Base-by-base conservation (phyloP, 2,888 invertebrate genomes). In the Oithona nana region DNA sequence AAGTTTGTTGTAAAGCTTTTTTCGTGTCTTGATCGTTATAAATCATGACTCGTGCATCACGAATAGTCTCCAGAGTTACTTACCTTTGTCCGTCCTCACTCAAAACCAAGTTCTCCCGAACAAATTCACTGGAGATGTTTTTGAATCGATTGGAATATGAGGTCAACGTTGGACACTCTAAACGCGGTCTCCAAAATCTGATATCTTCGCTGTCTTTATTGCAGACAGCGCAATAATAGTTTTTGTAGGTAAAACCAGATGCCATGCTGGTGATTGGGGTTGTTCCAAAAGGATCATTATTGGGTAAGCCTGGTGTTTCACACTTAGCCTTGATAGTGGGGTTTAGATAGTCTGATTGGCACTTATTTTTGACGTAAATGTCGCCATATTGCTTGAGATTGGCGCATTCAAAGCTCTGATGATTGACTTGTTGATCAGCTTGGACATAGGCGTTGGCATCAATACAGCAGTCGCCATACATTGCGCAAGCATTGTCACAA, bases 401-500 rank as follows among this genome's bases (percentile, higher is more conserved):
- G 22, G 72, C 70, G 67, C 76, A 76, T 16, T 69, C 66, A 68
- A 73, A 73, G 26, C 68, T 68, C 22, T 62, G 30, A 1, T 39
- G 49, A n/a, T 70, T 70, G 24, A 66, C 68, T 31, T 68, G 67
- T 62, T 69, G 68, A 59, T 69, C 69, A 30, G 67, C 70, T 61
- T 68, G 68, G 68, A 68, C 69, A 66, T 65, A 71, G 24, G 66
- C 68, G 50, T 59, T 67, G 0, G 74, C 73, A 66, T 76, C 74
- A 28, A 72, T 68, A 64, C 76, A 76, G 66, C 76, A 76, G 68
- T 76, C 76, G 28, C 75, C 75, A 65, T 73, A 76, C 13, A 69
- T 68, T 22, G 69, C 68, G 67, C 76, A 76, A 31, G 69, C 68
- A 48, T 70, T 68, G 65, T 76, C 76, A 66, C 76, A 76, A 57